These are phyloP conservation scores for Nasonia oneida DNA, from an alignment of 2,888 invertebrate species.

Conservation along the genomic window DNA sequence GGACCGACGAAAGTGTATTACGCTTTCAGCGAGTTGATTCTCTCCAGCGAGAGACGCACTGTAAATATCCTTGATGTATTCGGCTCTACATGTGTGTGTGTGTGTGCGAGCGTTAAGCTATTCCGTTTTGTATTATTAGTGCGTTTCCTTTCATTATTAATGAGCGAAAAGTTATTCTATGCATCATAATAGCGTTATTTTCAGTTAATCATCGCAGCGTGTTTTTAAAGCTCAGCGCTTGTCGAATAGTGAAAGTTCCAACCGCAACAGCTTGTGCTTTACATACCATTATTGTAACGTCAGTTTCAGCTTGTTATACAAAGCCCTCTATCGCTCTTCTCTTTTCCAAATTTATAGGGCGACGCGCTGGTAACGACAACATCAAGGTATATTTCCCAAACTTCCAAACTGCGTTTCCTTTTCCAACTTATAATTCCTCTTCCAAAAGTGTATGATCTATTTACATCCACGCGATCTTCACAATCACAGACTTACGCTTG, in stretches of 20 bases:
- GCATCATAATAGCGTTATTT: too few species aligned
- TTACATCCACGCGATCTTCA: background rate
- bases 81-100: background rate
- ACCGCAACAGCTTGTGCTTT: background rate
- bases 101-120: too few species aligned
- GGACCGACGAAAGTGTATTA: constrained; percentile 9
- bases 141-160: too few species aligned
- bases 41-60: background rate
- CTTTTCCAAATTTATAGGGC: background rate
- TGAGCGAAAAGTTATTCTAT: too few species aligned
- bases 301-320: too few species aligned
- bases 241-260: too few species aligned
- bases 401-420: constrained; percentile 21
- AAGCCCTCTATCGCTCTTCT: background rate
- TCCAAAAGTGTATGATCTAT: background rate
- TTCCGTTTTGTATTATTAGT: background rate
- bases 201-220: too few species aligned
- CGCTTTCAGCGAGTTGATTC: constrained; percentile 18
- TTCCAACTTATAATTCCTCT: constrained; percentile 10
- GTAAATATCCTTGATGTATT: constrained; percentile 23
- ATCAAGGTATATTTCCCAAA: constrained; percentile 3
- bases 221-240: too few species aligned
- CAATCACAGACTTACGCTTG: too few species aligned
- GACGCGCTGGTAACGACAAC: background rate
- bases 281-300: too few species aligned